These are phyloP conservation scores for Ichneumon xanthorius DNA, from an alignment of 2,888 invertebrate genomes.

Conservation along the genomic window DNA sequence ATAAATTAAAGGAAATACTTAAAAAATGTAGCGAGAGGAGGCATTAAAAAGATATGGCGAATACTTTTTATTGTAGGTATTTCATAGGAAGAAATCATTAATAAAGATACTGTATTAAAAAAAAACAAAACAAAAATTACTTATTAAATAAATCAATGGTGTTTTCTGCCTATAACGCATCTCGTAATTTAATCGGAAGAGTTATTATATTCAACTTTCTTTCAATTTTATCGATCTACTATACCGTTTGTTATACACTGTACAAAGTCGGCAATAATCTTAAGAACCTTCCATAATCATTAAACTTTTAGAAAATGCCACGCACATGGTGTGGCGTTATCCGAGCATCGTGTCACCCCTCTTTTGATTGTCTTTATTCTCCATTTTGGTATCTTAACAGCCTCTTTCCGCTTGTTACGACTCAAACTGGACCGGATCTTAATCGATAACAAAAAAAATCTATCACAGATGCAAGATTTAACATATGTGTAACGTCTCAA, in stretches of 20 bases:
- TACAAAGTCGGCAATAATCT: constrained; percentile 86
- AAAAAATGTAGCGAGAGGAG: constrained; percentile 72
- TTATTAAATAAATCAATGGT: constrained; percentile 83
- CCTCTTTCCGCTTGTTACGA: neutral
- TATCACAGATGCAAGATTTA: constrained; percentile 3
- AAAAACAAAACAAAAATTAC: constrained; percentile 73
- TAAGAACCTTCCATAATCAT: constrained; percentile 83
- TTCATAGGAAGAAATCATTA: constrained; percentile 80
- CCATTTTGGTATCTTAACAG: neutral
- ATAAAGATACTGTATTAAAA: constrained; percentile 81
- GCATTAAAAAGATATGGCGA: constrained; percentile 75
- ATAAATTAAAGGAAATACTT: constrained; percentile 82
- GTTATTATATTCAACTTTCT: constrained; percentile 76
- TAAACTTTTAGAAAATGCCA: constrained; percentile 69
- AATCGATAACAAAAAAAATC: constrained; percentile 2
- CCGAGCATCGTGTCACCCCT: neutral
- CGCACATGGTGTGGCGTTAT: constrained; percentile 13
- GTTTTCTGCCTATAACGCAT: constrained; percentile 82
- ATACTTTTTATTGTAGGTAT: constrained; percentile 84
- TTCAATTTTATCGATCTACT: constrained; percentile 76
- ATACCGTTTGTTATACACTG: constrained; percentile 80
- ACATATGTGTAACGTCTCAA: neutral
- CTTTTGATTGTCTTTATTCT: constrained; percentile 19
- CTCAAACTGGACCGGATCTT: constrained; percentile 5
- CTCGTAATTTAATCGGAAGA: constrained; percentile 72